Evolutionary conservation across 2,888 invertebrate genomes (phyloP).

Genomic region (Thalpophila matura): DNA sequence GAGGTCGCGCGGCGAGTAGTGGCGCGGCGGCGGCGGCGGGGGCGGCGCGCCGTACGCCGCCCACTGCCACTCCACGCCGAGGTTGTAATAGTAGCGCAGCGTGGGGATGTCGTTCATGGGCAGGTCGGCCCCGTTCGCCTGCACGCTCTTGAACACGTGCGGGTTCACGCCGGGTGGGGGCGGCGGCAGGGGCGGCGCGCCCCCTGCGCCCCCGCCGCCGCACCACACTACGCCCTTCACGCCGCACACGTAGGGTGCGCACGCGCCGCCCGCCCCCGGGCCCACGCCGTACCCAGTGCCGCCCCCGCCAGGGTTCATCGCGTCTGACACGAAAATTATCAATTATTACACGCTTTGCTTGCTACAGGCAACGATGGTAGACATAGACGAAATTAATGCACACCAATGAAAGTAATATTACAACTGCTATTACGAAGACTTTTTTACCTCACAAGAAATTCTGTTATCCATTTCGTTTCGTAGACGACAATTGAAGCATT

Average conservation of each 20-base stretch:
- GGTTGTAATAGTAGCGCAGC: conserved; percentile 92
- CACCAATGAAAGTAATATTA: no score
- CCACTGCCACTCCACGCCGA: conserved; percentile 92
- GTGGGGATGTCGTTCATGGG: conserved; percentile 92
- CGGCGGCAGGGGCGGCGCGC: conserved; percentile 68
- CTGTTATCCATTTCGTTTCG: no score
- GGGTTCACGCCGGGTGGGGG: conserved; percentile 75
- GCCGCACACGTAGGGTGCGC: conserved; percentile 40
- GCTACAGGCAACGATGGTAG: no score
- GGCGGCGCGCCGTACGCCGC: conserved; percentile 81
- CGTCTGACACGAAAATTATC: conserved; percentile 30
- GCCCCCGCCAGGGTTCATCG: conserved; percentile 41
- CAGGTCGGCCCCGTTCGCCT: conserved; percentile 89
- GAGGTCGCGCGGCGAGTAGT: conserved; percentile 76
- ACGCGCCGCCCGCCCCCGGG: conserved; percentile 12
- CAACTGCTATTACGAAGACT: no score
- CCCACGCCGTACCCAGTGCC: conserved; percentile 27
- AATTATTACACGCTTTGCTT: no score
- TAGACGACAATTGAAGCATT: no score
- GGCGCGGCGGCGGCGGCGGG: conserved; percentile 68
- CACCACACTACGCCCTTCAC: conserved; percentile 48
- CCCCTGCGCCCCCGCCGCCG: conserved; percentile 43
- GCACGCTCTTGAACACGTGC: conserved; percentile 83
- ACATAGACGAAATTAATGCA: no score
- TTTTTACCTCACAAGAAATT: no score